Evolutionary conservation across 2,113 vertebrate species (phyloP).

Genomic region (Galemys pyrenaicus): DNA sequence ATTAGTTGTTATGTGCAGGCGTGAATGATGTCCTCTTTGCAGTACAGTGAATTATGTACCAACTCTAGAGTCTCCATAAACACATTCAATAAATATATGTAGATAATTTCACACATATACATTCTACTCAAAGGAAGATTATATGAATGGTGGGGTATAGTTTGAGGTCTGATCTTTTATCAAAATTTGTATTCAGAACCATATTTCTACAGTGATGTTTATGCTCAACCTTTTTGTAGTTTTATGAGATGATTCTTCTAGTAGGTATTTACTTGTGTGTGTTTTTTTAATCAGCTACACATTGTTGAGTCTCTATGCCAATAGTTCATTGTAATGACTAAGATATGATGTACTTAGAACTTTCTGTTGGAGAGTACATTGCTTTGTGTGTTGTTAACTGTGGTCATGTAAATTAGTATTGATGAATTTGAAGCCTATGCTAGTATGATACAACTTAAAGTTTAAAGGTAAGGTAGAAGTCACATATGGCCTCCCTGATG

Average conservation of each 20-base stretch:
- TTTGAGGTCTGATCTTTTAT: neutral
- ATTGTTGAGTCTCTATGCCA: neutral
- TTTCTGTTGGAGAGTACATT: neutral
- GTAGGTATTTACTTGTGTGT: neutral
- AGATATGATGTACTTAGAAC: neutral
- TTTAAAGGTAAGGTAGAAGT: neutral
- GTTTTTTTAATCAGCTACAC: slow-evolving; percentile 5
- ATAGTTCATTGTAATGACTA: neutral
- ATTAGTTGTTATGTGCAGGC: neutral
- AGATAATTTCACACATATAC: neutral
- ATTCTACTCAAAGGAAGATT: slow-evolving; percentile 34
- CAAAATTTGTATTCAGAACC: neutral
- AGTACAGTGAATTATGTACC: neutral
- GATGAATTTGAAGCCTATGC: neutral
- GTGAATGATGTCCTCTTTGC: slow-evolving; percentile 22
- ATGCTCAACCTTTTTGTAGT: neutral
- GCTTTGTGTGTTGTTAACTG: neutral
- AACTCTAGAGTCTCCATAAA: neutral
- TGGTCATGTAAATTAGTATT: neutral
- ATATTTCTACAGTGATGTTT: neutral
- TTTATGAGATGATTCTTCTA: neutral
- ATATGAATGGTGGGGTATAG: neutral
- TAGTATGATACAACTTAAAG: neutral
- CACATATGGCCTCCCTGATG: too few relatives aligned
- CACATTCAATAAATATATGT: neutral